Base-by-base conservation (phyloP, 2,113 vertebrate species). In the Australoheros scitulus region DNA sequence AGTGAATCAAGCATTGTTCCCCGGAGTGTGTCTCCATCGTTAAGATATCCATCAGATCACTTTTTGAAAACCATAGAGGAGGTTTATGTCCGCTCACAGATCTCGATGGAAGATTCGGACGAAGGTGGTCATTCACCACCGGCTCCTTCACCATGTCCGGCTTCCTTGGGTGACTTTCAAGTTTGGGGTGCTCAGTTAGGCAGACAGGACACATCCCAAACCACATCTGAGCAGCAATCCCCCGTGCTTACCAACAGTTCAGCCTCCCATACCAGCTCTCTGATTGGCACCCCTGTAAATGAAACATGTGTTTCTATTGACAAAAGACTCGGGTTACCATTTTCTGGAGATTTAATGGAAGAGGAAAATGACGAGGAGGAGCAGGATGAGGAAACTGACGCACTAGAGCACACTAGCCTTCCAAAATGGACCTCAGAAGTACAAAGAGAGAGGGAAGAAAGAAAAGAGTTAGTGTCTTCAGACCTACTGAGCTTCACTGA, bases 31-130 rank as follows among this genome's bases (percentile, higher is more conserved):
- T 90, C 90, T 64, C 76, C 92, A 55, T 85, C 83, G 68, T 85
- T 88, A 52, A 91, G 91, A 87, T 92, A 90, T 87, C 91, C 92
- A 24, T 92, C 95, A 7, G 84, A 94, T 89, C 72, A 94, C 92
- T 93, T 94, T 61, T 79, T 95, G 32, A 93, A 95, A 92, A 88
- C 91, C 82, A 95, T 95, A 68, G 94, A 93, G 86, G 91, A 86
- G 50, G 91, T 93, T 86, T 94, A 94, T 83, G 78, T 94, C 84
- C 82, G 93, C 58, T 95, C 94, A 86, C 94, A 96, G 83, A 88
- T 95, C 72, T 95, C 94, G 15, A 87, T 94, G 84, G 94, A 92
- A 68, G 92, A 93, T 74, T 94, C 95, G 61, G 92, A 93, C 61
- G 96, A 90, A 70, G 95, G 87, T 84, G 94, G 59, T 81, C 94